A percentile compares a stretch with the other conserved stretches of the same genome.
Evolutionary conservation across 2,888 invertebrate genomes (phyloP).

Genomic region (Eupithecia tripunctaria): DNA sequence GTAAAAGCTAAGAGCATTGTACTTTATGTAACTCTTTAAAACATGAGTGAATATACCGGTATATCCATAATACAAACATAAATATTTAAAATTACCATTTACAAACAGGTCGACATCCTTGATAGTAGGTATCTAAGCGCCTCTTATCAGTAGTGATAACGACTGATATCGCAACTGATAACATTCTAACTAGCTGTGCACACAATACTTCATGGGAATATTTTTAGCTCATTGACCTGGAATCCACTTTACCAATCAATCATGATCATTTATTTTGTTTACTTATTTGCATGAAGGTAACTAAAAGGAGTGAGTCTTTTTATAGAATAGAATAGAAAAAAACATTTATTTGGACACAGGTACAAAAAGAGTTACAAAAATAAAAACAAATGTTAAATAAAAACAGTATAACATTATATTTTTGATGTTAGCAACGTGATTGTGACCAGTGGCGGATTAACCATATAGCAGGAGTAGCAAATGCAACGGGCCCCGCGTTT

Average conservation of each 20-base stretch:
- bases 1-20: background rate
- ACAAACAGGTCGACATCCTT: constrained; percentile 38
- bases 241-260: constrained; percentile 28
- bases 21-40: background rate
- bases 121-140: constrained; percentile 40
- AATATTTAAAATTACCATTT: constrained; percentile 3
- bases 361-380: too few species aligned
- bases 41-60: background rate
- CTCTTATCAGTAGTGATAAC: constrained; percentile 40
- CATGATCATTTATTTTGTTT: background rate
- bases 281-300: too few species aligned
- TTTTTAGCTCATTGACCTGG: constrained; percentile 38
- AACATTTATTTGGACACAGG: too few species aligned
- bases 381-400: too few species aligned
- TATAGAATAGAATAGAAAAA: too few species aligned
- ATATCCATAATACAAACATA: background rate
- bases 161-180: constrained; percentile 37
- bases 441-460: too few species aligned
- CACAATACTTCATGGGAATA: constrained; percentile 10
- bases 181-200: constrained; percentile 15
- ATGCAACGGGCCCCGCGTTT: too few species aligned
- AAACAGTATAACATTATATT: too few species aligned
- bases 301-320: too few species aligned
- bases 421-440: too few species aligned
- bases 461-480: too few species aligned